Base-by-base conservation (phyloP, 2,888 invertebrate genomes). In the Phengaris arion region DNA sequence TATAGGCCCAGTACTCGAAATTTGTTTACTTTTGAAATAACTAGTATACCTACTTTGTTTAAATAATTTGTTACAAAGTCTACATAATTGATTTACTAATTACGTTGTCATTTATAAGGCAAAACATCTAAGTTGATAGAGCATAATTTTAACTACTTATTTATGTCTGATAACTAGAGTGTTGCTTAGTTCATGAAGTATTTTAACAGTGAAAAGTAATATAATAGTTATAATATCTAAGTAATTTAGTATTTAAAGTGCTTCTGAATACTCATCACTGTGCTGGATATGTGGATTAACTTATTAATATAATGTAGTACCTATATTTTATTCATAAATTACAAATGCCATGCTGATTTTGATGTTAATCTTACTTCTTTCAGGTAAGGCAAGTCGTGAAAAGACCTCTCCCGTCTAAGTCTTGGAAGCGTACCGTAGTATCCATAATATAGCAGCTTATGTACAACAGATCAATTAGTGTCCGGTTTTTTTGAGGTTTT, bases 361-460 rank as follows among this genome's bases (percentile, higher is more conserved):
- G 77, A 82, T 81, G 81, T 59, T 81, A 78, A 76, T 88, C 96
- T 96, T 96, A 96, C 96, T 94, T 97, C 97, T 94, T 96, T 96
- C 78, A 96, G 93, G 81, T 94, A 94, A 85, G 96, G 96, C 85
- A 96, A 95, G 87, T 97, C 97, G 90, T 96, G 96, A 92, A 96
- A 97, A 82, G 97, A 96, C 85, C 96, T 93, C 93, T 97, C 97
- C 82, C 97, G 95, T 83, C 96, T 94, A 82, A 97, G 94, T 88
- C 96, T 95, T 81, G 96, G 96, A 85, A 96, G 95, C 80, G 95
- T 95, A 86, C 95, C 95, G 93, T 95, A 96, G 93, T 94, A 94
- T 90, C 95, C 95, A 89, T 95, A 95, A 94, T 95, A 95, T 91
- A 96, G 95, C 94, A 96, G 94, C 96, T 64, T 45, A 12, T 45